Base-by-base conservation (phyloP, 2,797 vertebrate genomes). In the Menidia menidia region DNA sequence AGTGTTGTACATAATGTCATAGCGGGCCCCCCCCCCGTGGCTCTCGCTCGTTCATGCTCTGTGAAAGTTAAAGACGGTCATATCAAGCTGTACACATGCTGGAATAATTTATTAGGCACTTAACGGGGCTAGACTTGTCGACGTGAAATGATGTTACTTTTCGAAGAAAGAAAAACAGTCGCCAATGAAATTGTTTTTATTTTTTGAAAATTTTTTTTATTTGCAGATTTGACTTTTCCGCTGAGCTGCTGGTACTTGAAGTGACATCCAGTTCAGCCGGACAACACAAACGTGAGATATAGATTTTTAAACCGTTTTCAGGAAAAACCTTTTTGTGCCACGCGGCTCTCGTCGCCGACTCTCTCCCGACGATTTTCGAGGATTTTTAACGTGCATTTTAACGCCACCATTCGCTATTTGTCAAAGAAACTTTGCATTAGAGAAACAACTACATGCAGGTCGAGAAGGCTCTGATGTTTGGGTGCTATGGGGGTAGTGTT, bases 1-100 rank as follows among this genome's bases (percentile, higher is more conserved):
- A 33, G 25, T 47, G 58, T 71, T 87, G 73, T 71, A 73, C 65
- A 71, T 78, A 82, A 75, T 76, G 65, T 57, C 68, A 61, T 35
- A 66, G 57, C 41, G 55, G 47, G 44, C 56, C 62, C 82, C 52
- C 25, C 25, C 25, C 25, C 30, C 19, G 53, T n/a, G 18, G 47
- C 64, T 55, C 41, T 72, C 18, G 56, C 42, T 66, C 39, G 51
- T 76, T 78, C 13, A 67, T 51, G 52, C 51, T 64, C 33, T 53
- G 61, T 64, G 31, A 77, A 59, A 73, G 52, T 16, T 25, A 25
- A 25, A 16, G 64, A 55, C 7, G 4, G 48, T 62, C 18, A 62
- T 60, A 78, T 77, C 33, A 45, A 59, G 12, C 25, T 60, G 41
- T 33, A 30, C 35, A 31, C 2, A 61, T 43, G 60, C 55, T 80